Percentiles rank a stretch among this genome's conserved stretches.
phyloP scores from a whole-genome alignment of 2,113 vertebrate genomes.

The Corynorhinus townsendii region DNA sequence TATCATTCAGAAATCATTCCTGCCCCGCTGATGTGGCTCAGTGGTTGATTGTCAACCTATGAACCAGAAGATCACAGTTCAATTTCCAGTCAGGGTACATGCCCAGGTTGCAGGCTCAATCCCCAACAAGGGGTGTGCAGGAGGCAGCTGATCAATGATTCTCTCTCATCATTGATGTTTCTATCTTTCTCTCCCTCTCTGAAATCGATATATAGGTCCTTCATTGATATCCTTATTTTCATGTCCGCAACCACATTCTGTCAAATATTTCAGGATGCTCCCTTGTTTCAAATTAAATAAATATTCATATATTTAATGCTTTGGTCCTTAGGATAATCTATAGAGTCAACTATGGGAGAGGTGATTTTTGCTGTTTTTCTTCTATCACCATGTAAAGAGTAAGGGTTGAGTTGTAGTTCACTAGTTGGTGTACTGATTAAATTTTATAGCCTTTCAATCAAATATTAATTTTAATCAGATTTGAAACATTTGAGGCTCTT shows the following conservation, averaged over 20 bases:
- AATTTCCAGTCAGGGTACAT: no score
- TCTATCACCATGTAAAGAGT: background rate
- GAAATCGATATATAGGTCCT: background rate
- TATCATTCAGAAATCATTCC: background rate
- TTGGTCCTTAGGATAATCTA: background rate
- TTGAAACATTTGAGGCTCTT: background rate
- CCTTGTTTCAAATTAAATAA: background rate
- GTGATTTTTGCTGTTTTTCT: constrained; percentile 29
- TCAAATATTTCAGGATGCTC: constrained; percentile 1
- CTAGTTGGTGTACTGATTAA: background rate
- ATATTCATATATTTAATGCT: background rate
- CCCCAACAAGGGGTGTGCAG: no score
- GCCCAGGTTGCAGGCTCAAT: no score
- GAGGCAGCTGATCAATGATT: no score
- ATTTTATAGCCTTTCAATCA: constrained; percentile 6
- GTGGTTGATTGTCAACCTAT: no score
- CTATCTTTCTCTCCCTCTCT: no score
- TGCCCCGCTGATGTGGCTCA: no score
- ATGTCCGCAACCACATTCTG: background rate
- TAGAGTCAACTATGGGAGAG: background rate
- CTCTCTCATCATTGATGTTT: no score
- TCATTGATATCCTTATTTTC: background rate
- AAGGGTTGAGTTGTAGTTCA: background rate
- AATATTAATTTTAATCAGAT: background rate
- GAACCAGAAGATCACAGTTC: no score